These are phyloP conservation scores for Sialia sialis DNA, from an alignment of 2,113 vertebrate genomes.

Conservation along the genomic window DNA sequence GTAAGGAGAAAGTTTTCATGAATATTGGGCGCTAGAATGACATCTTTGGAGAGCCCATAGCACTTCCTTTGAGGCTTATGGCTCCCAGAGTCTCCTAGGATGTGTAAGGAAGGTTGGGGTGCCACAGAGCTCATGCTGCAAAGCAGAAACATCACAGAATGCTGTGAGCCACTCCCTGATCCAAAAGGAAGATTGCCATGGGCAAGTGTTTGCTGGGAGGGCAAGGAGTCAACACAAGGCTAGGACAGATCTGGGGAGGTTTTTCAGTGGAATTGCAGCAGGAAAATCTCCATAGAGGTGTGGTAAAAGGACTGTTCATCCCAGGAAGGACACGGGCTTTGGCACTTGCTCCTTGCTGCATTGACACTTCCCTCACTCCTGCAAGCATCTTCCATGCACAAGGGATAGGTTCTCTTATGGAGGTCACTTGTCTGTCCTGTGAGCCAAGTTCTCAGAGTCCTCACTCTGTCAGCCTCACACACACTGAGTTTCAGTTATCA, in stretches of 20 bases:
- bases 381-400: rapidly evolving
- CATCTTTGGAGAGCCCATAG: neutral
- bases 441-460: neutral
- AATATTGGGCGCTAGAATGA: neutral
- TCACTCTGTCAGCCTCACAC: neutral
- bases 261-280: neutral
- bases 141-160: neutral
- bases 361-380: neutral
- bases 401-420: neutral
- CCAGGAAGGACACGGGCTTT: neutral
- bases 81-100: neutral
- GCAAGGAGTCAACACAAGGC: neutral
- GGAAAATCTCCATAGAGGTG: neutral
- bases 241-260: neutral
- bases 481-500: neutral
- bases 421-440: neutral
- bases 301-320: neutral
- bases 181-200: neutral
- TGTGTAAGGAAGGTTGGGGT: neutral
- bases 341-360: neutral
- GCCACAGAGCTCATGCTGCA: neutral
- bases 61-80: rapidly evolving
- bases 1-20: neutral
- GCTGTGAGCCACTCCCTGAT: neutral
- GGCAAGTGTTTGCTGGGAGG: neutral